Base-by-base conservation (phyloP, 1,140 invertebrate species). In the Heliconius congener region DNA sequence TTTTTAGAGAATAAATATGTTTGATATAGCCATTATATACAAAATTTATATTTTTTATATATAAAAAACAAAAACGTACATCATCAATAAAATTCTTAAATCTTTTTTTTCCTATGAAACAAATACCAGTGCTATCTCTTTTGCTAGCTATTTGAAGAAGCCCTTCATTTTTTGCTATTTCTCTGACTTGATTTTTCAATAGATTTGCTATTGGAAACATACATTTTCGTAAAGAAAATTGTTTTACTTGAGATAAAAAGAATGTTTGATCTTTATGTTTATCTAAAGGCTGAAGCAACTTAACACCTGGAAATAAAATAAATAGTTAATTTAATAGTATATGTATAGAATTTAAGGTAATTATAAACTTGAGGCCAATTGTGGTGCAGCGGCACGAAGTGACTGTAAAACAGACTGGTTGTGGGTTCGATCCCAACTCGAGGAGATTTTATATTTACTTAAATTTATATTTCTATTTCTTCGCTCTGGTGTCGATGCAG, bases 71-170 rank as follows among this genome's bases (percentile, higher is more conserved):
- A 46, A 52, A 74, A 85, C 85, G 85, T 84, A 97, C 97, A 91
- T 98, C 96, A 37, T 95, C 94, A 88, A 98, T 98, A 86, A 98
- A 98, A 79, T 96, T 83, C 88, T 96, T 95, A 91, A 98, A 98
- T 85, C 96, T 95, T 83, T 97, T 95, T 90, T 96, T 96, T 30
- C 99, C 99, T 89, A 99, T 98, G 92, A 99, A 99, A 95, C 99
- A 99, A 84, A 99, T 99, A 23, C 99, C 99, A 90, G 97, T 98
- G 88, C 98, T 99, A 94, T 99, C 99, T 89, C 96, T 97, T 87
- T 99, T 99, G 30, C 95, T 94, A n/a, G 96, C 96, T 82, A 99
- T 95, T 83, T 95, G 95, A 13, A 96, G 90, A 72, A 99, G 95
- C 1, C 96, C 96, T 91, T 96, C 95, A 81, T 96, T 91, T 72